These are phyloP conservation scores for Sericinus montela DNA, from an alignment of 2,888 invertebrate genomes.

Conservation along the genomic window DNA sequence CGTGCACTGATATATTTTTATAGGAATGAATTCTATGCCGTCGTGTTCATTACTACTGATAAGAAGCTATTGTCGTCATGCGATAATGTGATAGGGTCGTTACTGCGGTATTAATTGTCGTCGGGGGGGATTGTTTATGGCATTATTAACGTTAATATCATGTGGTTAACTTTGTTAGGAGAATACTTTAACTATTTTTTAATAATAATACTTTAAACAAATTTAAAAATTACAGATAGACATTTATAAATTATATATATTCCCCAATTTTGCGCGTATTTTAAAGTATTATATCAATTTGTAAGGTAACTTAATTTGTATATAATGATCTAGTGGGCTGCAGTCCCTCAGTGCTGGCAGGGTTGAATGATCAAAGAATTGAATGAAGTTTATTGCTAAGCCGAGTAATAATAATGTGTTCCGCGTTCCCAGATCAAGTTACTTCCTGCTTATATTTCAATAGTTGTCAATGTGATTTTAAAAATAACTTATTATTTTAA, in stretches of 20 bases:
- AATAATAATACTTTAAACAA: no score
- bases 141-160: background rate
- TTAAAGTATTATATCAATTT: background rate
- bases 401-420: slow-evolving; percentile 43
- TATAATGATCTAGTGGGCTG: no score
- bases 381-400: slow-evolving; percentile 48
- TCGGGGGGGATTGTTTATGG: slow-evolving; percentile 4
- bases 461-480: slow-evolving; percentile 4
- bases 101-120: slow-evolving; percentile 32
- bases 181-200: background rate
- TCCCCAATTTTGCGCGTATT: no score
- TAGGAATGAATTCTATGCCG: slow-evolving; percentile 52
- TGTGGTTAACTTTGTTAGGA: background rate
- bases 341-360: slow-evolving; percentile 2
- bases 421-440: slow-evolving; percentile 40
- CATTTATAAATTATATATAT: no score
- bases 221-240: no score
- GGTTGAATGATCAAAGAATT: slow-evolving; percentile 47
- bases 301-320: no score
- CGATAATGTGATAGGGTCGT: slow-evolving; percentile 36
- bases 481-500: no score
- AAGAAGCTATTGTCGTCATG: slow-evolving; percentile 51
- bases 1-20: slow-evolving; percentile 59
- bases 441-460: slow-evolving; percentile 44
- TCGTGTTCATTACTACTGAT: slow-evolving; percentile 62